Evolutionary conservation across 2,888 invertebrate genomes (phyloP), one percentile per base, ranked within the genome.

Genomic region (Acrocyrtus sp.): DNA sequence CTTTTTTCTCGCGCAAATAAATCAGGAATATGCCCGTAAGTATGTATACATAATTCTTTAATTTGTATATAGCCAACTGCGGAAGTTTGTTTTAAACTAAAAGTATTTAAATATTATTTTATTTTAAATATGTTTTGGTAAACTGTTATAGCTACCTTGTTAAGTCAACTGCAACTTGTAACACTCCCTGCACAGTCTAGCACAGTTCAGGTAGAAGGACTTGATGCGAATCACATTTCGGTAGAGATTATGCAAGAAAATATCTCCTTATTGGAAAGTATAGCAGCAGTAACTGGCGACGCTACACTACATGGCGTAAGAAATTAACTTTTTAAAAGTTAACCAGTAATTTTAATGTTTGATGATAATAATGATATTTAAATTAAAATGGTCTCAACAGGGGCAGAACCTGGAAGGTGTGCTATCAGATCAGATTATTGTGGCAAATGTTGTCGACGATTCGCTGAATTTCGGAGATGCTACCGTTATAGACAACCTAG

Each of bases 1-100:
- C 47, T 86, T 86, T 82, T 89, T 87, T 79, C 86, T 79, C 8
- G 47, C 74, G 8, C 70, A 72, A 57, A 66, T 50, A 22, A 62
- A 68, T 50, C 62, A 70, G 6, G 69, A 76, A 6, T 58, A 56
- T 39, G 24, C 72, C 2, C 72, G 76, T 76, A 65, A 67, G 72
- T 27, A 3, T 43, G 53, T 19, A 12, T 27, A 5, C 15, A 48
- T 53, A 54, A 53, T 27, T 10, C 2, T 19, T 53, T 10, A 53
- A 27, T 50, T 15, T 50, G 6, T 50, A 10, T 10, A 10, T 50
- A 50, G 50, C 22, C 50, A 6, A 5, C 22, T 50, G 50, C n/a
- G n/a, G n/a, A n/a, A n/a, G n/a, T n/a, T n/a, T n/a, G n/a, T n/a
- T n/a, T n/a, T n/a, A n/a, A n/a, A n/a, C n/a, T n/a, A n/a, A n/a